Evolutionary conservation across 37 sponge, comb jelly and placozoan species (phyloP).

Genomic region (Agelas oroides): DNA sequence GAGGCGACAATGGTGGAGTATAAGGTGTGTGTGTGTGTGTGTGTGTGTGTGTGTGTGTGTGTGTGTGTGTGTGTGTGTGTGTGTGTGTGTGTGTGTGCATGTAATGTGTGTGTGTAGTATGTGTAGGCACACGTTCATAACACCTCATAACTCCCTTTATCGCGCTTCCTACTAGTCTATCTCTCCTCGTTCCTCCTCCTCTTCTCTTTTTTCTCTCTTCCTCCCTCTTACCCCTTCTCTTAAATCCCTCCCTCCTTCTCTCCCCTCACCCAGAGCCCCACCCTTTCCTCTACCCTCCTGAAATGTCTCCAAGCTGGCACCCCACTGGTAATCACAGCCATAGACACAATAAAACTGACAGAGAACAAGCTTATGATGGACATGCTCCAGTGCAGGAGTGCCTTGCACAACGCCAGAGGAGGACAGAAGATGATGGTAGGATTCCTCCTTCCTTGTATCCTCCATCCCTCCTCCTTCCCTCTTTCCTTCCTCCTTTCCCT

Average conservation of each 20-base stretch:
- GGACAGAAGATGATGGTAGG: slow-evolving; percentile 42
- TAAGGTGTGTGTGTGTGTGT: slow-evolving; percentile 37
- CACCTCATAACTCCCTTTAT: neutral
- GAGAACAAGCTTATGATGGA: slow-evolving; percentile 1
- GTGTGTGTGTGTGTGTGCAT: neutral
- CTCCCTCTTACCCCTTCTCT: no score
- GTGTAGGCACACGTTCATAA: no score
- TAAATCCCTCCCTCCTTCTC: no score
- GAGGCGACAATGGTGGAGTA: slow-evolving; percentile 1
- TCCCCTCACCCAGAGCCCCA: slow-evolving; percentile 23
- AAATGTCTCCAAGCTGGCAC: slow-evolving; percentile 52
- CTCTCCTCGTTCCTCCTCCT: no score
- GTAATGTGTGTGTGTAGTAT: neutral
- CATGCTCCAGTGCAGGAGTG: neutral
- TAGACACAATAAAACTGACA: slow-evolving; percentile 8
- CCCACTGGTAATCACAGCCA: slow-evolving; percentile 51
- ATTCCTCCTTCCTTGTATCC: no score
- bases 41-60: neutral
- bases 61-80: neutral
- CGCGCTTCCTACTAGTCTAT: neutral
- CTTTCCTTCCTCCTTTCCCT: no score
- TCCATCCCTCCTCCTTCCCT: no score
- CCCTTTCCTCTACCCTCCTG: neutral
- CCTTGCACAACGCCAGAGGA: neutral
- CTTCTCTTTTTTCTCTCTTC: no score